phyloP scores from a whole-genome alignment of 1,140 invertebrate genomes.

The Drosophila trapezifrons region DNA sequence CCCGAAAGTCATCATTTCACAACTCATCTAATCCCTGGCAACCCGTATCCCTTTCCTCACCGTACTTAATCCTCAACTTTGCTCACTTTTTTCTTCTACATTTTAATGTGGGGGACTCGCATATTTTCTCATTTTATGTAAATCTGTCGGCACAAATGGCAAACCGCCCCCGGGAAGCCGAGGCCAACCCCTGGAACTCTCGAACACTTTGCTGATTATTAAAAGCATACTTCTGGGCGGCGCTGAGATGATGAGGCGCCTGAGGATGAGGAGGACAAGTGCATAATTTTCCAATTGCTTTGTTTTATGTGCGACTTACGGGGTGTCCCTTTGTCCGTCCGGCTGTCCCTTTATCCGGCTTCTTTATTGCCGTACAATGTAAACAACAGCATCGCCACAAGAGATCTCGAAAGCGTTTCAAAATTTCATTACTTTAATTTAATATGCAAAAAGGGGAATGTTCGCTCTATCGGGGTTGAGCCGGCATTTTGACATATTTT shows the following conservation, averaged over 20 bases:
- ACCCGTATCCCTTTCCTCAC: conserved; percentile 8
- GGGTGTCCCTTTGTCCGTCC: conserved; percentile 23
- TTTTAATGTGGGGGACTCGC: conserved; percentile 31
- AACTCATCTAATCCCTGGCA: conserved; percentile 20
- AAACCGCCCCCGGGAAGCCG: conserved; percentile 6
- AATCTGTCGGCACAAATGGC: conserved; percentile 44
- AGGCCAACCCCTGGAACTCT: conserved; percentile 56
- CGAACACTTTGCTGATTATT: conserved; percentile 76
- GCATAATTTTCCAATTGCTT: conserved; percentile 83
- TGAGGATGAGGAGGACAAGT: conserved; percentile 57
- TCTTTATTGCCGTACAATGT: conserved; percentile 74
- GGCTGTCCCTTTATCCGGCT: conserved; percentile 9
- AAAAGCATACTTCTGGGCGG: conserved; percentile 72
- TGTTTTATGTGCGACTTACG: conserved; percentile 67
- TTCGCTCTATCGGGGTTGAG: conserved; percentile 22
- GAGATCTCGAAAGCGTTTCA: conserved; percentile 62
- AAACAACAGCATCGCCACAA: conserved; percentile 60
- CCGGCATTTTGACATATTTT: conserved; percentile 77
- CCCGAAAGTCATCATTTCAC: conserved; percentile 31
- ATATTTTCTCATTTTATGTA: conserved; percentile 53
- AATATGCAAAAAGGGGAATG: conserved; percentile 69
- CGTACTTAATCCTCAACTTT: conserved; percentile 41
- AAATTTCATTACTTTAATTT: conserved; percentile 83
- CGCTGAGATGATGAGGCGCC: conserved; percentile 31
- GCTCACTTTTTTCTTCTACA: conserved; percentile 39